These are phyloP conservation scores for Tenthredo scrophulariae DNA, from an alignment of 2,888 invertebrate species.

Conservation along the genomic window DNA sequence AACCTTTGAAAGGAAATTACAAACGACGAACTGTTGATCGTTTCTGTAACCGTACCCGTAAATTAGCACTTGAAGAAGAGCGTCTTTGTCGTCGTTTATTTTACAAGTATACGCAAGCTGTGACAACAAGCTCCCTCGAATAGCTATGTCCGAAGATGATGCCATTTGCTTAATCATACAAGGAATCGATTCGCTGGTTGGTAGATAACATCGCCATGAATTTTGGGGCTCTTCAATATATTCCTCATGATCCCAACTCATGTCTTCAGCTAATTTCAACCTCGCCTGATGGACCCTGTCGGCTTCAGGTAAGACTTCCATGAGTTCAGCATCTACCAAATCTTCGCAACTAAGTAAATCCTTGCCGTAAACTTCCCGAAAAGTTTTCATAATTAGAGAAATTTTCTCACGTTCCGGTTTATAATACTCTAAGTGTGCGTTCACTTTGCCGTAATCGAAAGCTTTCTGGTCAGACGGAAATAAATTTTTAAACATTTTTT, in stretches of 20 bases:
- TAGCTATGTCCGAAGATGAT: slow-evolving; percentile 54
- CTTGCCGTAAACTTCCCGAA: slow-evolving; percentile 61
- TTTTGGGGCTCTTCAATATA: neutral
- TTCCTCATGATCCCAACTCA: neutral
- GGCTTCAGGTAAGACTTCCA: slow-evolving; percentile 64
- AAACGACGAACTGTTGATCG: slow-evolving; percentile 63
- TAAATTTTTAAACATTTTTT: slow-evolving; percentile 62
- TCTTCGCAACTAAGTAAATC: slow-evolving; percentile 61
- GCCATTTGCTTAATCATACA: slow-evolving; percentile 64
- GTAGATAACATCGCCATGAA: slow-evolving; percentile 69
- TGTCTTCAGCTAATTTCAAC: slow-evolving; percentile 61
- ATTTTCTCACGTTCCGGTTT: slow-evolving; percentile 57
- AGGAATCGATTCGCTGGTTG: slow-evolving; percentile 63
- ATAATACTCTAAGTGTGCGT: slow-evolving; percentile 63
- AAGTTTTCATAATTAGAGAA: slow-evolving; percentile 61
- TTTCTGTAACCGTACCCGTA: slow-evolving; percentile 71
- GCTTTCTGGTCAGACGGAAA: slow-evolving; percentile 59
- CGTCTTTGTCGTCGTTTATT: slow-evolving; percentile 69
- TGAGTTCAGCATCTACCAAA: slow-evolving; percentile 59
- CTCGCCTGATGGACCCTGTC: slow-evolving; percentile 66
- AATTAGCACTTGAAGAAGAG: slow-evolving; percentile 65
- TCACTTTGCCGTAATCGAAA: slow-evolving; percentile 53
- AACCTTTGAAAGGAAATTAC: slow-evolving; percentile 58
- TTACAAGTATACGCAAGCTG: slow-evolving; percentile 70
- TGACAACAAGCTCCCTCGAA: slow-evolving; percentile 60